Base-by-base conservation (phyloP, 2,888 invertebrate genomes). In the Osmoderma eremita region DNA sequence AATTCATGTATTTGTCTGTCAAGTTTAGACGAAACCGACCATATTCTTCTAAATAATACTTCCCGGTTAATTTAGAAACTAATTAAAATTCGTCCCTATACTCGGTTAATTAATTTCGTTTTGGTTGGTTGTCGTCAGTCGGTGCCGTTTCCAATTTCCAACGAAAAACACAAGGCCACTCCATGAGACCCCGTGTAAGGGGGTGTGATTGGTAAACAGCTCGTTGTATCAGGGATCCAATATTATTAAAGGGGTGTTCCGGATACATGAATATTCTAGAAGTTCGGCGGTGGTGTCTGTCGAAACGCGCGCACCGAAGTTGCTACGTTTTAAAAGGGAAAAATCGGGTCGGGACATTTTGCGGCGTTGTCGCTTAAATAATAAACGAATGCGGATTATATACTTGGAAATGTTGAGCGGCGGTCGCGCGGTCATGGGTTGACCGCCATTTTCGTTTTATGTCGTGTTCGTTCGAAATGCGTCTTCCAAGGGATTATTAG, bases 171-270 rank as follows among this genome's bases (percentile, higher is more conserved):
- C 30, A 17, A 30, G 15, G 58, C 30, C 30, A 17, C 17, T 45
- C 45, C 45, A 61, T 61, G 58, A 48, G 30, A 61, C 30, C 42
- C 24, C 30, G n/a, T 30, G 17, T 12, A 8, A 65, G 66, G 64
- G n/a, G 67, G 51, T 36, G 67, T 70, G 67, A 67, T 69, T 65
- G 65, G 69, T 69, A 67, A 70, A 70, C 69, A 70, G 67, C 51
- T 66, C 67, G 69, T 69, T 65, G 63, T 63, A 61, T 17, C 45
- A 20, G 45, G 12, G 30, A 45, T 22, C 45, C 45, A 61, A 61
- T 61, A 61, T 61, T 48, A 45, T 61, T 61, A 30, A 45, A 61
- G 45, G 24, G 48, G 45, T 36, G 12, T 24, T 8, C 45, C 30
- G 63, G 49, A 20, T 65, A 65, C 48, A 70, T 67, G 70, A 70